Evolutionary conservation across 1,140 invertebrate species (phyloP).

Genomic region (Dinoponera quadriceps): DNA sequence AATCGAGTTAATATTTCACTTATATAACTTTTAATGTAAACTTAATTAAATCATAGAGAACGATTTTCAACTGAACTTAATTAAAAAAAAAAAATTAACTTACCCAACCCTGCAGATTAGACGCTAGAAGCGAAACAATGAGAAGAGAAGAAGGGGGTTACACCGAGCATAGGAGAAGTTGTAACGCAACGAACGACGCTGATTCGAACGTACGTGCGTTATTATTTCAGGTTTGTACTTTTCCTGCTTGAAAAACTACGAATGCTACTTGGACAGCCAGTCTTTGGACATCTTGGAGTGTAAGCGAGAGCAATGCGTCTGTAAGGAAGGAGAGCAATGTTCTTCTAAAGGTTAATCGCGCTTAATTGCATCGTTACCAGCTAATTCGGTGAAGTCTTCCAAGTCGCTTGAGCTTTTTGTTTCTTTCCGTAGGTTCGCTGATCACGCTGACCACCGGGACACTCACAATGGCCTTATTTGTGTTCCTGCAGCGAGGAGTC

Average conservation of each 20-base stretch:
- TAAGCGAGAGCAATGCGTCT: constrained; percentile 61
- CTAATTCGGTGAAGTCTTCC: constrained; percentile 21
- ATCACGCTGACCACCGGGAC: background rate
- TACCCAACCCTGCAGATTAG: too few relatives aligned
- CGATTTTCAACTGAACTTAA: too few relatives aligned
- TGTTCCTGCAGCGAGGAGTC: background rate
- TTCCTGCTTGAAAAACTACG: constrained; percentile 55
- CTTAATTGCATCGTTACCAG: constrained; percentile 37
- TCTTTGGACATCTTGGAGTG: constrained; percentile 51
- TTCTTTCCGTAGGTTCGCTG: constrained; percentile 38
- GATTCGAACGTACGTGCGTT: background rate
- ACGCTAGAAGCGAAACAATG: too few relatives aligned
- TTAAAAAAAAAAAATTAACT: too few relatives aligned
- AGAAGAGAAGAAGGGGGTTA: background rate
- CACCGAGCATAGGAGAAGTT: background rate
- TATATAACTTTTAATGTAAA: too few relatives aligned
- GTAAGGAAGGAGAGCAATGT: constrained; percentile 48
- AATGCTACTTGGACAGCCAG: constrained; percentile 47
- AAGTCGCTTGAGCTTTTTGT: constrained; percentile 16
- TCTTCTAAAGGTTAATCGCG: constrained; percentile 69
- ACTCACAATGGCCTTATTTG: background rate
- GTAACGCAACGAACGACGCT: too few relatives aligned
- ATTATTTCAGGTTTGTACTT: constrained; percentile 59
- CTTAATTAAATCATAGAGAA: too few relatives aligned
- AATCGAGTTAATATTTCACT: too few relatives aligned